Base-by-base conservation (phyloP, 2,797 vertebrate genomes). In the Bovichtus diacanthus region DNA sequence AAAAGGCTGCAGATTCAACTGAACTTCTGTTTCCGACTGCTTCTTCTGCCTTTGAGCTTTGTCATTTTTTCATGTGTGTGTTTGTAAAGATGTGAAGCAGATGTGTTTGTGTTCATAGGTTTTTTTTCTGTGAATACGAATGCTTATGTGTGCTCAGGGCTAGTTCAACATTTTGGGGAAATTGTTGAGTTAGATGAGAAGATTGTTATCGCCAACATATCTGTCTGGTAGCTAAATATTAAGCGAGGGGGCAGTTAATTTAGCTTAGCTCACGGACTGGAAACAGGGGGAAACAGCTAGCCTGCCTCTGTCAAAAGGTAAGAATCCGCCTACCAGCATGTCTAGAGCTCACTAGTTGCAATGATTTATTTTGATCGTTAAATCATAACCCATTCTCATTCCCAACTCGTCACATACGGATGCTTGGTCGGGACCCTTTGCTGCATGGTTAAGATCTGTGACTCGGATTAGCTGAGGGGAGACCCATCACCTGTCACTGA, bases 1-100 rank as follows among this genome's bases (percentile, higher is more conserved):
- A 76, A 69, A 77, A 74, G 16, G 39, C 56, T 73, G 19, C 23
- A 38, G 13, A 77, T 34, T 79, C 6, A 60, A 5, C 25, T 68
- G 15, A 63, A 31, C 31, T 19, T 56, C 34, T 63, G 11, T 25
- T 53, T 38, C 10, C 2, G 18, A 15, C 19, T 9, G 4, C 34
- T 60, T 59, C 8, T 21, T 65, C 29, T 63, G 15, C 21, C 9
- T 59, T 47, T 25, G 4, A 54, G 7, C n/a, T 21, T 63, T 46
- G 3, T 16, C 1, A 46, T 13, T 41, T 23, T 38, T 12, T 46
- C 31, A 3, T 21, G 3, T 41, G 23, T 19, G 38, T 44, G 3
- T 43, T 54, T 80, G 8, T 50, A 9, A n/a, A 65, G 19, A 9
- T 76, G 13, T 64, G 49, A 3, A 13, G 18, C 10, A 12, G 5